Base-by-base conservation (phyloP, 2,113 vertebrate species). In the Chloroceryle aenea region DNA sequence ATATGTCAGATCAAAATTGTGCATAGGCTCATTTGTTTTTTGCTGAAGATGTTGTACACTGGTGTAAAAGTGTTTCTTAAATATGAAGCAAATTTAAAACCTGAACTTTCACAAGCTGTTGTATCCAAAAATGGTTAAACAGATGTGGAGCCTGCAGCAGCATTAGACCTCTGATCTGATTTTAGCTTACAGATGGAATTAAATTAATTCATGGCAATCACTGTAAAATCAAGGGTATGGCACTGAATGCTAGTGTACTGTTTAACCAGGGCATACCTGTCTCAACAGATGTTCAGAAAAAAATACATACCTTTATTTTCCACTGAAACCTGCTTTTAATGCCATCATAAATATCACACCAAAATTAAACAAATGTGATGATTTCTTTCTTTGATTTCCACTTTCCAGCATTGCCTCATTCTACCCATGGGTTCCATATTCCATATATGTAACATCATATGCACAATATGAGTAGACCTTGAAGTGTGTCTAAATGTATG, bases 111-210 rank as follows among this genome's bases (percentile, higher is more conserved):
- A 80, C 96, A 97, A 97, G 97, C 96, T 97, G 92, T 94, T 96
- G 63, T 96, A 93, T 97, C 94, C 68, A 94, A 98, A 97, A 96
- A 93, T 94, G 93, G 97, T 97, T 97, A 98, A 98, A 97, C 98
- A 98, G 98, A 98, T 98, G 97, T 98, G 96, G 94, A 94, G 97
- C 97, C 97, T 95, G 90, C 85, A 97, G 97, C 97, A 97, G 93
- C 90, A 74, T 96, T 97, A 98, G 97, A 97, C 97, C 98, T 97
- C 97, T 97, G 97, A 98, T 97, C 96, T 97, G 96, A 96, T 97
- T 97, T 98, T 96, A 97, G 96, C 95, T 98, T 98, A 97, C 95
- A 97, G 97, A 96, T 96, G 93, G 95, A 98, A 97, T 97, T 97
- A 95, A 98, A 96, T 97, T 95, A 97, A 97, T 97, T 98, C 87